Evolutionary conservation across 2,888 invertebrate genomes (phyloP), one percentile per base, ranked within the genome.

Genomic region (Pammene aurita): DNA sequence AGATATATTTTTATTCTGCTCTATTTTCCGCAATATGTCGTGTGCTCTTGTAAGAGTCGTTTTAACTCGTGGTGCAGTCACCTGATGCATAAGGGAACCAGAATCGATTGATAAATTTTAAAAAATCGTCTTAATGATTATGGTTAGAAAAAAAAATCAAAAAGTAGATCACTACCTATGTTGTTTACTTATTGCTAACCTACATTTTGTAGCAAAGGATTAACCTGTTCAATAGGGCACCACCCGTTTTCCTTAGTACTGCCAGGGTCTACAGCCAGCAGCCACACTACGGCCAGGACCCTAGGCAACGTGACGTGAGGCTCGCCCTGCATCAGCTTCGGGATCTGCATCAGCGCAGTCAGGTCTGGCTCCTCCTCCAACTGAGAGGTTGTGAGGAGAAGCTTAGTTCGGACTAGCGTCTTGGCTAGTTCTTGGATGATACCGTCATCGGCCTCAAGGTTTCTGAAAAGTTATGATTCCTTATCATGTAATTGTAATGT

Each of bases 281-380:
- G n/a, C 68, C 68, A 68, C 11, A 44, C 26, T 38, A 34, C 52
- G 11, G 57, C 68, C 52, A 68, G 0, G 5, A 68, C 38, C 57
- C 68, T 63, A 1, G 68, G 68, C n/a, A 68, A 44, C 18, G 68
- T 68, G 16, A 35, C 61, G 26, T 58, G 63, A 4, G 68, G 68
- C 57, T 68, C 63, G 42, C 57, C 68, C 57, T 58, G 63, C 68
- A 68, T 64, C 0, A 57, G 38, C n/a, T 56, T 16, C 7, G 63
- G 63, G 2, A 57, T 68, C 18, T 38, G 57, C n/a, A 68, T 57
- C 35, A 68, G 42, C 4, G 68, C 18, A 11, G 57, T 11, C 35
- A 68, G 44, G 34, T 64, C 52, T 1, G 68, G 68, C 9, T 68
- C 68, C 5, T 18, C n/a, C 0, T 68, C 68, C 35, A 68, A 13